Conservation (phyloP, 2,888 invertebrate species). For the Chrysotoxum bicinctum region DNA sequence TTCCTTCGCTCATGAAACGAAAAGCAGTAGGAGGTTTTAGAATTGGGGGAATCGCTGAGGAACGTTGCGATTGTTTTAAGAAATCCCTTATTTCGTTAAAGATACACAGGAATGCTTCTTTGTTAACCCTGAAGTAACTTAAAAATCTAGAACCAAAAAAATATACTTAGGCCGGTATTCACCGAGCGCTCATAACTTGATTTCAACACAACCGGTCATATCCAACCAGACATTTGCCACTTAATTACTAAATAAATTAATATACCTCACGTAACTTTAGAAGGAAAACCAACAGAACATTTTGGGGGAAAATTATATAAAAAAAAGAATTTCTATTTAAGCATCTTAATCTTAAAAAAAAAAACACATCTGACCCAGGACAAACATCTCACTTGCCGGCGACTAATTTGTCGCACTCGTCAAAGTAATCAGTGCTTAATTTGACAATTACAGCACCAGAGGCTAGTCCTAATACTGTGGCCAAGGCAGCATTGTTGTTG, state of each 20-base stretch:
- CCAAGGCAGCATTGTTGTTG: conserved; percentile 76
- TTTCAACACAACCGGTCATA: conserved; percentile 37
- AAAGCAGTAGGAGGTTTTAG: too few species aligned
- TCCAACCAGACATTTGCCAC: conserved; percentile 35
- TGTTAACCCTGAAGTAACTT: too few species aligned
- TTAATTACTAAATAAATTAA: conserved; percentile 66
- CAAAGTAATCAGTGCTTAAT: conserved; percentile 79
- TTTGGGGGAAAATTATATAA: conserved; percentile 28
- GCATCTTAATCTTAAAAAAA: conserved; percentile 30
- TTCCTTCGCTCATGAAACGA: too few species aligned
- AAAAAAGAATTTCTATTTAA: conserved; percentile 22
- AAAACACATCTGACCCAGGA: conserved; percentile 1
- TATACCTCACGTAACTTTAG: conserved; percentile 18
- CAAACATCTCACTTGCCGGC: conserved; percentile 66
- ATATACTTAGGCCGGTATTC: too few species aligned
- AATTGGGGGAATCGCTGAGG: too few species aligned
- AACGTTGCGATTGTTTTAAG: too few species aligned
- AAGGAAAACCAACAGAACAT: too few species aligned
- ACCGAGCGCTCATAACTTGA: too few species aligned
- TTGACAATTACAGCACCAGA: conserved; percentile 79
- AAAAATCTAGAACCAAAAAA: too few species aligned
- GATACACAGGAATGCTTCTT: too few species aligned
- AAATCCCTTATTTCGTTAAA: too few species aligned
- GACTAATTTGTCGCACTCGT: conserved; percentile 78
- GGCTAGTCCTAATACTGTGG: too few species aligned